A percentile compares a stretch with the other conserved stretches of the same genome.
Conservation (phyloP, 2,113 vertebrate species). For the Verasper variegatus region DNA sequence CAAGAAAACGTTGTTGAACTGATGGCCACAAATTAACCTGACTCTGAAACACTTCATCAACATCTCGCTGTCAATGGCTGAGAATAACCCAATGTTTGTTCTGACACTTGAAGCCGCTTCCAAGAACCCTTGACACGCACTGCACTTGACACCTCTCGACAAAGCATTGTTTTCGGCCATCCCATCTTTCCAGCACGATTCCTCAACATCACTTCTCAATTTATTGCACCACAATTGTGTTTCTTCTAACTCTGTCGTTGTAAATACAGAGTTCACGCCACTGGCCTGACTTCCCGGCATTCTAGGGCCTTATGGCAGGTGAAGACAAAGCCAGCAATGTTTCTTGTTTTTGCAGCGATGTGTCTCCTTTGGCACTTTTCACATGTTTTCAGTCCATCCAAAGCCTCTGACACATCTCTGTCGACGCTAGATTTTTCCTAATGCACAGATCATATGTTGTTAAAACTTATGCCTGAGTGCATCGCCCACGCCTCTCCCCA, state of each 20-base stretch:
- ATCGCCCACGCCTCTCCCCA: background rate
- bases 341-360: conserved; percentile 4
- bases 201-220: background rate
- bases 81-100: conserved; percentile 6
- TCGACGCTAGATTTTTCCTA: conserved; percentile 9
- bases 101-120: conserved; percentile 17
- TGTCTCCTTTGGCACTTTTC: conserved; percentile 61
- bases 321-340: conserved; percentile 18
- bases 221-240: background rate
- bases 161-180: conserved; percentile 1
- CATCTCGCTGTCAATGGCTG: background rate
- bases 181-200: background rate
- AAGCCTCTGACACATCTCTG: conserved; percentile 13
- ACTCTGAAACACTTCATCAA: conserved; percentile 6
- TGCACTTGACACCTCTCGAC: background rate
- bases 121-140: conserved; percentile 4
- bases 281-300: conserved; percentile 10
- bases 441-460: conserved; percentile 19
- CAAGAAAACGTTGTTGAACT: conserved; percentile 20
- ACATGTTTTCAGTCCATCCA: conserved; percentile 26
- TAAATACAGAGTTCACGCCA: conserved; percentile 17
- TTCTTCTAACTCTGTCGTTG: background rate
- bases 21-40: conserved; percentile 25
- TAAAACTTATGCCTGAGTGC: conserved; percentile 43
- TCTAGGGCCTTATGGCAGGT: conserved; percentile 31